These are phyloP conservation scores for Psophia crepitans DNA, from an alignment of 2,113 vertebrate species.

Conservation along the genomic window DNA sequence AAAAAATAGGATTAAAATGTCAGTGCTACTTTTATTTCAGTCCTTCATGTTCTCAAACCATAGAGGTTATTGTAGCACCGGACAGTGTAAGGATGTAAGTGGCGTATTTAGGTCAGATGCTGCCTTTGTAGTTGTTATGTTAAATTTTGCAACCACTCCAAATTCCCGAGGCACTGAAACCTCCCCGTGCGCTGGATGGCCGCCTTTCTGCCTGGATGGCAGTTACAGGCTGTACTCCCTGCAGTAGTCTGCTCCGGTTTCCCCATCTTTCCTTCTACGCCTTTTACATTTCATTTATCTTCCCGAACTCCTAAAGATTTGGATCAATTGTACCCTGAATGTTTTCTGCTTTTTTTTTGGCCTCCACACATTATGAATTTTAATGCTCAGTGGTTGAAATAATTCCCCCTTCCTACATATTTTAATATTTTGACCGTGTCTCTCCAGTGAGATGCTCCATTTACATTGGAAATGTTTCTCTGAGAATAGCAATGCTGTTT, in stretches of 20 bases:
- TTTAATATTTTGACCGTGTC: background rate
- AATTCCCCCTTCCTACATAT: slow-evolving; percentile 8
- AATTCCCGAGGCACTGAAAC: slow-evolving; percentile 34
- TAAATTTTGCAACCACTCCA: slow-evolving; percentile 40
- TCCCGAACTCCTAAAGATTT: background rate
- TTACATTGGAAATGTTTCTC: slow-evolving; percentile 16
- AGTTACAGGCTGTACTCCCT: background rate
- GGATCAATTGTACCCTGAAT: slow-evolving; percentile 10
- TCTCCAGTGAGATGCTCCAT: slow-evolving; percentile 26
- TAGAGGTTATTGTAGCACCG: background rate
- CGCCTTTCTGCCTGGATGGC: slow-evolving; percentile 27
- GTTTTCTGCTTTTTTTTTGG: background rate
- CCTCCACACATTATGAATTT: background rate
- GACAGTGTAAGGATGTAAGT: background rate
- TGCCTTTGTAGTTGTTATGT: slow-evolving; percentile 22
- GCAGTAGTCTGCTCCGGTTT: slow-evolving; percentile 10
- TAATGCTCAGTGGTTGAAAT: slow-evolving; percentile 1
- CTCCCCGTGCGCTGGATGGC: background rate
- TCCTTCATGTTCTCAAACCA: background rate
- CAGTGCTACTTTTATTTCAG: background rate
- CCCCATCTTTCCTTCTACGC: background rate
- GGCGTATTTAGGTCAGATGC: slow-evolving; percentile 52
- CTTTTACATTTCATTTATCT: slow-evolving; percentile 12
- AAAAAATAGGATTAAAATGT: background rate
- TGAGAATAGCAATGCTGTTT: background rate